Percentiles rank a stretch among this genome's conserved stretches.
Evolutionary conservation across 2,888 invertebrate species (phyloP).

Genomic region (Tetanocera ferruginea): DNA sequence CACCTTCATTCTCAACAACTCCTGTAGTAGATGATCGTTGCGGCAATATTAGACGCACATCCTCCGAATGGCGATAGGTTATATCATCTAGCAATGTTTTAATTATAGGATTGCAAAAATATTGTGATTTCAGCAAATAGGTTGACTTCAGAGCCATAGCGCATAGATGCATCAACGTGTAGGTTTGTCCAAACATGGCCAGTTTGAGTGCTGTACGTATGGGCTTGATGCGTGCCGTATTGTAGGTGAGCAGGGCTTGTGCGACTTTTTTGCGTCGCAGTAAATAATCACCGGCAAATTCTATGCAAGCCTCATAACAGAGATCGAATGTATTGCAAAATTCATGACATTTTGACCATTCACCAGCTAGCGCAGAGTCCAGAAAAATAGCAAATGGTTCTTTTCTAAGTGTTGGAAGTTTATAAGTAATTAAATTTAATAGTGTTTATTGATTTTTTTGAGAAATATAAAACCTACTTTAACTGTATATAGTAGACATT

Average conservation of each 20-base stretch:
- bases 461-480: slow-evolving; percentile 54
- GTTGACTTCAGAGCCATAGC: slow-evolving; percentile 69
- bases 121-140: slow-evolving; percentile 64
- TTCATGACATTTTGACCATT: slow-evolving; percentile 68
- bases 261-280: slow-evolving; percentile 81
- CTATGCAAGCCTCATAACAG: slow-evolving; percentile 72
- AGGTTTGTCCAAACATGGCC: slow-evolving; percentile 70
- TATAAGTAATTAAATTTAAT: neutral
- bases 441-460: neutral
- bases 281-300: slow-evolving; percentile 86
- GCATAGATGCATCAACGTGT: slow-evolving; percentile 68
- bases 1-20: slow-evolving; percentile 58
- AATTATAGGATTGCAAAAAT: slow-evolving; percentile 60
- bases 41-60: slow-evolving; percentile 61
- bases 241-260: slow-evolving; percentile 85
- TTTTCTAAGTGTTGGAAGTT: slow-evolving; percentile 53
- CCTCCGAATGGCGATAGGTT: slow-evolving; percentile 66
- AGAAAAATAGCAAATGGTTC: slow-evolving; percentile 67
- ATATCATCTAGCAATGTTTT: slow-evolving; percentile 61
- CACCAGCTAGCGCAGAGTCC: slow-evolving; percentile 63
- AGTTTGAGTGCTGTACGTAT: slow-evolving; percentile 69
- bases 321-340: slow-evolving; percentile 70
- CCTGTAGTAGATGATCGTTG: slow-evolving; percentile 45
- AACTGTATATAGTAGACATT: slow-evolving; percentile 68
- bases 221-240: slow-evolving; percentile 76